phyloP scores from a whole-genome alignment of 2,797 vertebrate genomes.

The Geotrypetes seraphini region DNA sequence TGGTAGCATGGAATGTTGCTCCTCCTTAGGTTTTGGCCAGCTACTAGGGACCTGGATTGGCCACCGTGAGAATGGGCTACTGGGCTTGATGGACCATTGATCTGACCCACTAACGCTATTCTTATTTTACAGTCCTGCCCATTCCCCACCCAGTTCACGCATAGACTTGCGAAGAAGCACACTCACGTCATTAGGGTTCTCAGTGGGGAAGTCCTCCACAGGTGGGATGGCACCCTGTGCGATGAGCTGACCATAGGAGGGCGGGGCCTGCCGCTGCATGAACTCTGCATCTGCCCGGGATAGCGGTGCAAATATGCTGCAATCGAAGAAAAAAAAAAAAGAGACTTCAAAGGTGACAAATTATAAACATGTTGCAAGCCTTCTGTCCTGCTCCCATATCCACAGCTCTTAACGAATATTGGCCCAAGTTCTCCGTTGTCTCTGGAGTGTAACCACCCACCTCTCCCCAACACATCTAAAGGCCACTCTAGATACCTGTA shows the following conservation, averaged over 20 bases:
- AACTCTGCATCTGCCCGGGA: slow-evolving; percentile 76
- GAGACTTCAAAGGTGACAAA: not conserved
- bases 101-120: too few relatives aligned
- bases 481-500: slow-evolving; percentile 52
- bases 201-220: slow-evolving; percentile 84
- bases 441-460: not conserved
- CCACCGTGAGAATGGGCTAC: too few relatives aligned
- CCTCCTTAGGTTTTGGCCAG: too few relatives aligned
- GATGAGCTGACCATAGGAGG: slow-evolving; percentile 85
- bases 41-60: too few relatives aligned
- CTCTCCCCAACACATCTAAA: not conserved
- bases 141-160: not conserved
- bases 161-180: too few relatives aligned
- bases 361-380: too few relatives aligned
- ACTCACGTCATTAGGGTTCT: slow-evolving; percentile 78
- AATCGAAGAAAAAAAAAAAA: not conserved
- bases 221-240: slow-evolving; percentile 83
- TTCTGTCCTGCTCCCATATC: not conserved
- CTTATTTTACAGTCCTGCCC: too few relatives aligned
- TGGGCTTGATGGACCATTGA: too few relatives aligned
- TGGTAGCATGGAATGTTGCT: too few relatives aligned
- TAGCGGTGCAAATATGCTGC: slow-evolving; percentile 78
- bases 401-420: too few relatives aligned
- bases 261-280: slow-evolving; percentile 81
- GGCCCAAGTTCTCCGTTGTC: too few relatives aligned